Conservation (phyloP, 2,888 invertebrate genomes). For the Calameuta filiformis region DNA sequence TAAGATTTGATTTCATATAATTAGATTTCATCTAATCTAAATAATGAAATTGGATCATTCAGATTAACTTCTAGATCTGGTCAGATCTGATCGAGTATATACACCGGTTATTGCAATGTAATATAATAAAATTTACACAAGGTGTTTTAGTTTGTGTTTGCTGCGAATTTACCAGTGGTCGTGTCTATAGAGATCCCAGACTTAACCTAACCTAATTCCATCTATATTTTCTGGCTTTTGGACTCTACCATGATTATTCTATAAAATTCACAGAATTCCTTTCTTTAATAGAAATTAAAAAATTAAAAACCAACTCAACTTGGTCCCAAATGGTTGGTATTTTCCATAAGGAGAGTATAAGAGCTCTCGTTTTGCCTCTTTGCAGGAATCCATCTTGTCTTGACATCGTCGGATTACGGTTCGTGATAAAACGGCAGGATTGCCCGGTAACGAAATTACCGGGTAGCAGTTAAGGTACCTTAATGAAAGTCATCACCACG, state of each 20-base stretch:
- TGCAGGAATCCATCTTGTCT: not conserved
- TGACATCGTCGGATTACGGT: not conserved
- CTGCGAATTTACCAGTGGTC: not conserved
- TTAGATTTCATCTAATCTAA: too few species aligned
- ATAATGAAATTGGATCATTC: too few species aligned
- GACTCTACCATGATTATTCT: too few species aligned
- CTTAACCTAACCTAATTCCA: not conserved
- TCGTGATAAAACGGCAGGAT: not conserved
- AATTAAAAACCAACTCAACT: not conserved
- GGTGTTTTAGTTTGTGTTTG: not conserved
- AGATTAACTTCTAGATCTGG: too few species aligned
- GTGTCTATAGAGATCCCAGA: not conserved
- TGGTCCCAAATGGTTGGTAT: not conserved
- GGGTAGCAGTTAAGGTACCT: not conserved
- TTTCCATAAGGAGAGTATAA: not conserved
- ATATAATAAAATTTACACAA: not conserved
- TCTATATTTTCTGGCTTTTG: not conserved
- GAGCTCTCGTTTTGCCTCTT: not conserved
- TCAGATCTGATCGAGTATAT: too few species aligned
- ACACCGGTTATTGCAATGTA: too few species aligned
- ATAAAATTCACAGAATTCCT: not conserved
- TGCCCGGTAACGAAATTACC: not conserved
- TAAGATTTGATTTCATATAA: too few species aligned
- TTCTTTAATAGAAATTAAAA: not conserved
- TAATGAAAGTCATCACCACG: not conserved